These are phyloP conservation scores for Alces alces DNA, from an alignment of 2,113 vertebrate genomes.

Conservation along the genomic window DNA sequence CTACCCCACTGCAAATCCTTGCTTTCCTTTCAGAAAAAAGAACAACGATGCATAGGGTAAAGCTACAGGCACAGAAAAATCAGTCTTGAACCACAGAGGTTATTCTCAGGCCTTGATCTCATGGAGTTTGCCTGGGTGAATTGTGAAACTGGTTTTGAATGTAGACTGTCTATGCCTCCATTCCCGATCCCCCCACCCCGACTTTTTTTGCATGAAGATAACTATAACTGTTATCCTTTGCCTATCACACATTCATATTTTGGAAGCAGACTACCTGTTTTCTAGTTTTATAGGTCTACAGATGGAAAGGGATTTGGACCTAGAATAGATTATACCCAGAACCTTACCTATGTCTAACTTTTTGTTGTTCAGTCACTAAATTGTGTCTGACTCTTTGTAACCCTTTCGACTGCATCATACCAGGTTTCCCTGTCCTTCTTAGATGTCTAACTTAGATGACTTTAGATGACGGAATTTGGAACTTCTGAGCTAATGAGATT, in stretches of 20 bases:
- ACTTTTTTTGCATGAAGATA: not conserved
- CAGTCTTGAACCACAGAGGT: not conserved
- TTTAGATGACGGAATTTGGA: not conserved
- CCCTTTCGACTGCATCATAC: not conserved
- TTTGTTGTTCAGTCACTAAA: not conserved
- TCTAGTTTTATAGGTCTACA: not conserved
- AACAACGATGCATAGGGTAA: not conserved
- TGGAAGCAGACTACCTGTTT: not conserved
- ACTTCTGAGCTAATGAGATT: not conserved
- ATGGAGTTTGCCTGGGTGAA: not conserved
- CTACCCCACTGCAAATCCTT: not conserved
- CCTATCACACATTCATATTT: not conserved
- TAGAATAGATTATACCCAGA: not conserved
- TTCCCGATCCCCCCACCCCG: fast-evolving
- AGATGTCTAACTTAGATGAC: not conserved
- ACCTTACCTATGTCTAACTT: not conserved
- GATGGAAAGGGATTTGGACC: not conserved
- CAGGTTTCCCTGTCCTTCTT: not conserved
- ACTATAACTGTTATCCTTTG: not conserved
- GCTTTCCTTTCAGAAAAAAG: not conserved
- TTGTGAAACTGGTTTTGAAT: not conserved
- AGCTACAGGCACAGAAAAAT: not conserved
- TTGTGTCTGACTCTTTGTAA: not conserved
- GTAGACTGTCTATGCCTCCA: not conserved
- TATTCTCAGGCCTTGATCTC: not conserved